Percentiles rank a stretch among this genome's conserved stretches.
These are phyloP conservation scores for Notolabrus celidotus DNA, from an alignment of 2,797 vertebrate species.

Conservation along the genomic window DNA sequence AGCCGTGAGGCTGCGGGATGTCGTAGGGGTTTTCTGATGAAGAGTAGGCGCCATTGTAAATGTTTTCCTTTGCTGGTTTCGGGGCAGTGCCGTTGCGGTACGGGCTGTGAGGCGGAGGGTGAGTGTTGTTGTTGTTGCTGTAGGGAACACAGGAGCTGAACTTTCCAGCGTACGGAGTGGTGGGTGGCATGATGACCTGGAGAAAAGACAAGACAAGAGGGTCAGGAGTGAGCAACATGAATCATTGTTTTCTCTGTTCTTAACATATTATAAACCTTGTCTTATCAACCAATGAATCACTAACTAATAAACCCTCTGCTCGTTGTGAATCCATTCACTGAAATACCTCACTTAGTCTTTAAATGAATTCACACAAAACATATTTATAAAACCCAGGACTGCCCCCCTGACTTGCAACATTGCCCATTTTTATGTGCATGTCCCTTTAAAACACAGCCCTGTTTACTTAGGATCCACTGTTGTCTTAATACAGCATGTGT, in stretches of 20 bases:
- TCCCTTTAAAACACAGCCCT: no score
- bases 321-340: no score
- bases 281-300: no score
- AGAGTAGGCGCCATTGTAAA: slow-evolving; percentile 59
- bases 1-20: slow-evolving; percentile 66
- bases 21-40: slow-evolving; percentile 76
- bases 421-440: no score
- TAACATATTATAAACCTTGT: not conserved
- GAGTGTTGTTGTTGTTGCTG: slow-evolving; percentile 70
- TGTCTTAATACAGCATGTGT: no score
- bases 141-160: slow-evolving; percentile 88
- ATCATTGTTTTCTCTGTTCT: not conserved
- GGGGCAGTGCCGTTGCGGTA: slow-evolving; percentile 59
- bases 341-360: no score
- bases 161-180: slow-evolving; percentile 92
- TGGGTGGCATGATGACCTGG: slow-evolving; percentile 92
- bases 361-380: no score
- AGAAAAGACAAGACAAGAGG: slow-evolving; percentile 6
- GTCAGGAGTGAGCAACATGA: not conserved
- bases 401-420: no score
- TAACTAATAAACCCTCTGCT: no score
- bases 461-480: no score
- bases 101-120: slow-evolving; percentile 70
- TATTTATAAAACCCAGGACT: no score
- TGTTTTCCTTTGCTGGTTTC: slow-evolving; percentile 51